These are phyloP conservation scores for Pangasius sanitwongsei DNA, from an alignment of 2,797 vertebrate species.

Conservation along the genomic window DNA sequence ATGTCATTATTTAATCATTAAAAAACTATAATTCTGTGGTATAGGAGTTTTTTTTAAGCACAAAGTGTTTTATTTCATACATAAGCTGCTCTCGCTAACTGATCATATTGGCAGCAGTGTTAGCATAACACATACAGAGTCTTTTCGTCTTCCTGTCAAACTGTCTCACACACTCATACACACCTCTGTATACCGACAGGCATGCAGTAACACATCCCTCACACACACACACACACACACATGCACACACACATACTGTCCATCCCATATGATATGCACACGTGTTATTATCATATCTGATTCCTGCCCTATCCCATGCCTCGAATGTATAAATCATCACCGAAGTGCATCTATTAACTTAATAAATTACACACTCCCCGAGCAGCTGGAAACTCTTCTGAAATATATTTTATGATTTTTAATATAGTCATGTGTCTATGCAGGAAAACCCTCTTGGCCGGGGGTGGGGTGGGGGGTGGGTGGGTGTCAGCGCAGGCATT, in stretches of 20 bases:
- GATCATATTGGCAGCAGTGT: conserved; percentile 5
- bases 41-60: too few relatives aligned
- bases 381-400: conserved; percentile 24
- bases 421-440: conserved; percentile 39
- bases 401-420: conserved; percentile 22
- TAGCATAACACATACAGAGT: neutral
- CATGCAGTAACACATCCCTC: conserved; percentile 17
- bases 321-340: neutral
- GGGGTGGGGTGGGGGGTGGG: neutral
- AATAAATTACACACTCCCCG: conserved; percentile 5
- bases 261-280: neutral
- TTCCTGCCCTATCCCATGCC: neutral
- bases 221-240: conserved; percentile 3
- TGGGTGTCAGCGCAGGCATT: conserved; percentile 47
- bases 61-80: neutral
- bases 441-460: conserved; percentile 23
- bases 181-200: neutral
- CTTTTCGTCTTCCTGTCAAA: neutral
- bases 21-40: neutral
- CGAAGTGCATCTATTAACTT: conserved; percentile 1
- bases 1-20: neutral
- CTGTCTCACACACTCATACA: neutral
- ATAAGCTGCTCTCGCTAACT: neutral
- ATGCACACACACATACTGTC: conserved; percentile 25
- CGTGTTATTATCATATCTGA: neutral